Conservation (phyloP, 1,140 invertebrate species). For the Amyelois transitella region DNA sequence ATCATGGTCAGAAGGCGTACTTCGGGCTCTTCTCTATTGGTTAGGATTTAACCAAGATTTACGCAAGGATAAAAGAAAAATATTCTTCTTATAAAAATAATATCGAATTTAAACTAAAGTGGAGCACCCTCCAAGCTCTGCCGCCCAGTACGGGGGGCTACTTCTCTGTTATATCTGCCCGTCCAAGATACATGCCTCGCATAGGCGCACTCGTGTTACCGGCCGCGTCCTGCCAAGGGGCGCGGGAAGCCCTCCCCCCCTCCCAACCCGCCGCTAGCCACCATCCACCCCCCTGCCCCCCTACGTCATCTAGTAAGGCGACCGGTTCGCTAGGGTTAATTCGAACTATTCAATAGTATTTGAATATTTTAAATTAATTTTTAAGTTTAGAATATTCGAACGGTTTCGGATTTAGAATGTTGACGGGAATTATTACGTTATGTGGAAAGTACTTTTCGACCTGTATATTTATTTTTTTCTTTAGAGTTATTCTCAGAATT, state of each 20-base stretch:
- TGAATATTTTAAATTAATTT: slow-evolving; percentile 64
- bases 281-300: slow-evolving; percentile 32
- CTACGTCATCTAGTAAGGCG: slow-evolving; percentile 61
- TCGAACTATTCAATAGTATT: slow-evolving; percentile 58
- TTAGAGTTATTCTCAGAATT: too few relatives aligned
- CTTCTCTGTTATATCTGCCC: slow-evolving; percentile 72
- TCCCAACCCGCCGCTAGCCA: slow-evolving; percentile 18
- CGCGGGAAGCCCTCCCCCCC: slow-evolving; percentile 16
- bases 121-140: slow-evolving; percentile 30
- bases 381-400: slow-evolving; percentile 17
- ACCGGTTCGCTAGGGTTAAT: slow-evolving; percentile 67
- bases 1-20: too few relatives aligned
- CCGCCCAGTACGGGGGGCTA: slow-evolving; percentile 64
- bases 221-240: slow-evolving; percentile 54
- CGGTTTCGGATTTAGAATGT: neutral
- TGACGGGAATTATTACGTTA: neutral
- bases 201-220: slow-evolving; percentile 72
- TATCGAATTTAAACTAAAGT: slow-evolving; percentile 32
- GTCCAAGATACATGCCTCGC: slow-evolving; percentile 73
- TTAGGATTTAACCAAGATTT: too few relatives aligned
- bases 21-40: too few relatives aligned
- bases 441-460: neutral
- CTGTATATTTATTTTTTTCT: too few relatives aligned
- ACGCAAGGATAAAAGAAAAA: too few relatives aligned
- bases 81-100: too few relatives aligned